Conservation (phyloP, 2,797 vertebrate species). For the Bucorvus abyssinicus region DNA sequence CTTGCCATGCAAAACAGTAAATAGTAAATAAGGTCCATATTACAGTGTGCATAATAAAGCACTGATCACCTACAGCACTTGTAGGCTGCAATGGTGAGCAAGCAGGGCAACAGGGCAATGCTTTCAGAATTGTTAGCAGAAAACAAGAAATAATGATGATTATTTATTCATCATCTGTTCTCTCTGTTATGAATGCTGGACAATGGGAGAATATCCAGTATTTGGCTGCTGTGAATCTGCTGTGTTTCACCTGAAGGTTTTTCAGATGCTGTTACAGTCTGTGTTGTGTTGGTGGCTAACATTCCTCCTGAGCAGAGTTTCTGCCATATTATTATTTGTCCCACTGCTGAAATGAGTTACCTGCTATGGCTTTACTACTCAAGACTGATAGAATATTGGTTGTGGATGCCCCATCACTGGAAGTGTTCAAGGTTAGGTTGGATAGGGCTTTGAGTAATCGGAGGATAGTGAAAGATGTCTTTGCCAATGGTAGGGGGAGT, state of each 20-base stretch:
- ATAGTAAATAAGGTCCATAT: neutral
- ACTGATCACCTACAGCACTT: neutral
- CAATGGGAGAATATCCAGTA: neutral
- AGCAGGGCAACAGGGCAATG: neutral
- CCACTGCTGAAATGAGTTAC: neutral
- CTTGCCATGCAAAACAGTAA: neutral
- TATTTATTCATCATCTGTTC: neutral
- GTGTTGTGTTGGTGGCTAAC: neutral
- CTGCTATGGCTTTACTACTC: neutral
- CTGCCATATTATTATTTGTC: neutral
- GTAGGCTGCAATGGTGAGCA: neutral
- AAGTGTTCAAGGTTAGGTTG: neutral
- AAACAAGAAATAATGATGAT: neutral
- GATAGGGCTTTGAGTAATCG: neutral
- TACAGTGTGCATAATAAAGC: neutral
- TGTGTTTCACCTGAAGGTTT: neutral
- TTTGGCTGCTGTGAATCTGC: neutral
- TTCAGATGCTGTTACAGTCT: neutral
- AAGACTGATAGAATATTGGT: neutral
- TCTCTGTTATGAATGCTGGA: neutral
- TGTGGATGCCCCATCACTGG: neutral
- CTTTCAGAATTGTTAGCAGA: neutral
- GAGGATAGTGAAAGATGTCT: neutral
- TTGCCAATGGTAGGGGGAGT: fast-evolving
- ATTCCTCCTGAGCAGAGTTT: neutral